Evolutionary conservation across 2,888 invertebrate genomes (phyloP), one percentile per base, ranked within the genome.

Genomic region (Petrophora chlorosata): DNA sequence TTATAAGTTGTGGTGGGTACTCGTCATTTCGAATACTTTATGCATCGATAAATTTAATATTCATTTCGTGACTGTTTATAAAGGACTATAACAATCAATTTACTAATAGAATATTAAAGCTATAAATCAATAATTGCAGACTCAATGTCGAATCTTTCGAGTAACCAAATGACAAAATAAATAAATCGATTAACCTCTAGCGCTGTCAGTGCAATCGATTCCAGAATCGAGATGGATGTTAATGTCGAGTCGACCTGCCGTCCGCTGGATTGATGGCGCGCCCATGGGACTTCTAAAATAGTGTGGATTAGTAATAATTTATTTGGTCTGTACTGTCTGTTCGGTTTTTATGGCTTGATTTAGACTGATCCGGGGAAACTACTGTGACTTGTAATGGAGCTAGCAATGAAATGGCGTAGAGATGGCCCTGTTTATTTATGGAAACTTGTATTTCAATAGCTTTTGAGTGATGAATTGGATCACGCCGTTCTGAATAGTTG

Each of bases 251-350:
- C 19, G 22, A 45, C 42, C 51, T 56, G 49, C 58, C 50, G 43
- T 22, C 39, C 40, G 15, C 19, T 22, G 48, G 62, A 60, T 62
- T 51, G 62, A 60, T 62, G 57, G 59, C 33, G 13, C 51, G 33
- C 40, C 35, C 49, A 47, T 13, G 49, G 49, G 29, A 44, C 49
- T 50, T 54, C 60, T 58, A 60, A 56, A 60, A 60, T 62, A 62
- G 58, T 57, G 57, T 56, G 58, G 60, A 60, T 60, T 60, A 52
- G 55, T 50, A 44, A 56, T 60, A 58, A 60, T 62, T 58, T 60
- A 60, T 62, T 56, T 53, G 60, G 40, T 34, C 42, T 56, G 60
- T 51, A 36, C 42, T 56, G 60, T 51, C 54, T 33, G 52, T 32
- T 47, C 14, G 26, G 38, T 53, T 57, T 59, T 60, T 60, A 60